Conservation (phyloP, 30 jellyfish, hydroid and myxozoan genomes). For the Clytia hemisphaerica region DNA sequence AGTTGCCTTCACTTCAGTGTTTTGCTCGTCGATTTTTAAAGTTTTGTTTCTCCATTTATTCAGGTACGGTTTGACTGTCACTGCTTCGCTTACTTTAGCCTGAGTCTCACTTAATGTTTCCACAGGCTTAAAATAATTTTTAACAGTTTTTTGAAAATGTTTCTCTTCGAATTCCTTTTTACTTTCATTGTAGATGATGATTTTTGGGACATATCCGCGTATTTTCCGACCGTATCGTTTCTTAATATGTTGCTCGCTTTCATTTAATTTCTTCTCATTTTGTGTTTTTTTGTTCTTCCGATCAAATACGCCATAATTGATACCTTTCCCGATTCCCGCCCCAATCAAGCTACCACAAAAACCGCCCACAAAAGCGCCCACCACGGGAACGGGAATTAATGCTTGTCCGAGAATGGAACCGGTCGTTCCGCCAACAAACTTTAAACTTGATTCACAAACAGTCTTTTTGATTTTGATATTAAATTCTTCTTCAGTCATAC, state of each 20-base stretch:
- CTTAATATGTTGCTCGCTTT: background rate
- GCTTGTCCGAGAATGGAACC: slow-evolving; percentile 96
- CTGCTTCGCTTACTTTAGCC: background rate
- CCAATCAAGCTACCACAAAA: slow-evolving; percentile 96
- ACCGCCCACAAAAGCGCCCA: slow-evolving; percentile 98
- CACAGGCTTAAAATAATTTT: background rate
- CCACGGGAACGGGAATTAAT: slow-evolving; percentile 87
- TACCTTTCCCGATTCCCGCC: slow-evolving; percentile 91
- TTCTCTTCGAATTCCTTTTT: slow-evolving; percentile 24
- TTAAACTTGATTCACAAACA: slow-evolving; percentile 93
- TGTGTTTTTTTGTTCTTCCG: slow-evolving; percentile 3
- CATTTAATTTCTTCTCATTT: background rate
- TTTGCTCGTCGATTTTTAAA: too few relatives aligned
- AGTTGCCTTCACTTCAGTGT: too few relatives aligned
- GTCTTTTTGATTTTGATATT: slow-evolving; percentile 63
- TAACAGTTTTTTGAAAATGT: slow-evolving; percentile 14
- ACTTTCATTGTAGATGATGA: slow-evolving; percentile 49
- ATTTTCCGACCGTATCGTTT: slow-evolving; percentile 1
- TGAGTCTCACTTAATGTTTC: background rate
- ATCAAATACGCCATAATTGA: slow-evolving; percentile 80
- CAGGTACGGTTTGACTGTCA: slow-evolving; percentile 1
- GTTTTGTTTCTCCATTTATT: background rate
- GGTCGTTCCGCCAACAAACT: slow-evolving; percentile 96
- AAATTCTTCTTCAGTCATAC: slow-evolving; percentile 64
- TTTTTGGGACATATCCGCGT: slow-evolving; percentile 30